Conservation (phyloP, 2,888 invertebrate genomes). For the Plebejus melissa region DNA sequence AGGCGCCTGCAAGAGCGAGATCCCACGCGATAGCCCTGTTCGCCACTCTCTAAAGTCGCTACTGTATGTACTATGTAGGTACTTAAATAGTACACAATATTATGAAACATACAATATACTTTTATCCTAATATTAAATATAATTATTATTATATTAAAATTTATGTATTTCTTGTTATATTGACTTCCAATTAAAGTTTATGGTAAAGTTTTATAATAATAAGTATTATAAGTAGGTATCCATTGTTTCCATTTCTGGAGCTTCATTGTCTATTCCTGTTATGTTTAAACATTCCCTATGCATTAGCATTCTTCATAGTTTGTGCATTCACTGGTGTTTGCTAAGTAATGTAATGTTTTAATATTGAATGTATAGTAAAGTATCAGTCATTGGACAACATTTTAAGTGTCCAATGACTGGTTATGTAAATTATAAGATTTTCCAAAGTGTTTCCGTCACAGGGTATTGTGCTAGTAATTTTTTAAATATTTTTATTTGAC, state of each 20-base stretch:
- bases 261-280: not conserved
- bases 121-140: not conserved
- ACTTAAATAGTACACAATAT: too few relatives aligned
- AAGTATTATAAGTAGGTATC: not conserved
- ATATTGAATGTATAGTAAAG: not conserved
- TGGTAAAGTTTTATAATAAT: not conserved
- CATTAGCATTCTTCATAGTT: too few relatives aligned
- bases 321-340: not conserved
- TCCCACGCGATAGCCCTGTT: too few relatives aligned
- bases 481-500: not conserved
- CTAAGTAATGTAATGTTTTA: not conserved
- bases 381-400: not conserved
- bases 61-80: too few relatives aligned
- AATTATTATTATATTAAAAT: not conserved
- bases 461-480: constrained; percentile 23
- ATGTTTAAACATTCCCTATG: not conserved
- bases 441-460: not conserved
- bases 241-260: not conserved
- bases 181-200: not conserved
- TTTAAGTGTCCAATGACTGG: not conserved
- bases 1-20: too few relatives aligned
- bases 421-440: not conserved
- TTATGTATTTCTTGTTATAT: not conserved
- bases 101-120: not conserved
- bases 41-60: too few relatives aligned